phyloP scores from a whole-genome alignment of 37 sponge, comb jelly and placozoan species.

The Chondrilla cf. caribensis region DNA sequence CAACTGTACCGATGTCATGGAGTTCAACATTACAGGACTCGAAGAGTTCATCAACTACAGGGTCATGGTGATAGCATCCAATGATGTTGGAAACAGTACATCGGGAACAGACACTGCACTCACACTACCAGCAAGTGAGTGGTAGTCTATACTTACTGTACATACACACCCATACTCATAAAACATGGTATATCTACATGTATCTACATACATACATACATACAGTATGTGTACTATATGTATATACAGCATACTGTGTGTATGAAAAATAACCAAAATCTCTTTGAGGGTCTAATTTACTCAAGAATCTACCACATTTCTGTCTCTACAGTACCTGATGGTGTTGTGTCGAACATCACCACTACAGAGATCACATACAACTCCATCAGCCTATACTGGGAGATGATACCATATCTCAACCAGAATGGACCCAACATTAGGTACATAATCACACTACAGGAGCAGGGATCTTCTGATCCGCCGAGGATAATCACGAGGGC shows the following conservation, averaged over 20 bases:
- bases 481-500: neutral
- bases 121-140: slow-evolving; percentile 2
- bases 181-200: neutral
- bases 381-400: neutral
- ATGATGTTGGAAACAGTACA: slow-evolving; percentile 16
- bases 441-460: neutral
- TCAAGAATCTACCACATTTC: too few species aligned
- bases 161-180: too few species aligned
- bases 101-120: neutral
- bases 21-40: slow-evolving; percentile 14
- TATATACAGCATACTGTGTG: too few species aligned
- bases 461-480: too few species aligned
- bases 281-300: too few species aligned
- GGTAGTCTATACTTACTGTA: neutral
- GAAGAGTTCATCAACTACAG: slow-evolving; percentile 17
- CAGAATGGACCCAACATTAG: slow-evolving; percentile 5
- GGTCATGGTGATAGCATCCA: neutral
- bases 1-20: neutral
- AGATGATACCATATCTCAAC: neutral
- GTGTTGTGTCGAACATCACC: neutral
- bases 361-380: neutral
- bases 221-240: neutral
- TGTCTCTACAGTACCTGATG: neutral
- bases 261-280: too few species aligned
- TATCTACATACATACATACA: neutral